Conservation (phyloP, 2,797 vertebrate species). For the Hemitrygon akajei region DNA sequence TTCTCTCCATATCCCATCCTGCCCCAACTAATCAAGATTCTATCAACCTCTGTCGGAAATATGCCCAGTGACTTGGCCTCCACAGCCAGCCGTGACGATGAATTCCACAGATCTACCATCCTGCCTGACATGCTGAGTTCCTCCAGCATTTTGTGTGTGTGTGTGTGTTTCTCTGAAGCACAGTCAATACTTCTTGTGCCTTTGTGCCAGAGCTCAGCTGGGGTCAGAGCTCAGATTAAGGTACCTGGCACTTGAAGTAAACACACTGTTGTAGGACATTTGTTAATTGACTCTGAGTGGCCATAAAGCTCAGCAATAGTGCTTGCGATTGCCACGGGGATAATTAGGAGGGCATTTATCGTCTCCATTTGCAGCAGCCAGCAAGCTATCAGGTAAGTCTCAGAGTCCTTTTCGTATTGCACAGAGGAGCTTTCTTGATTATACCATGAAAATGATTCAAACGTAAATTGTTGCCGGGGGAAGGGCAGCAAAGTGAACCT, state of each 20-base stretch:
- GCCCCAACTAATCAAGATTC: no score
- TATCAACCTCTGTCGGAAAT: no score
- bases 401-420: background rate
- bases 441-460: conserved; percentile 6
- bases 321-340: background rate
- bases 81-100: no score
- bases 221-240: background rate
- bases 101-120: no score
- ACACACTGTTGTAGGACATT: background rate
- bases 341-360: conserved; percentile 14
- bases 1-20: no score
- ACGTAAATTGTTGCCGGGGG: background rate
- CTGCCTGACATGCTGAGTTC: no score
- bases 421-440: background rate
- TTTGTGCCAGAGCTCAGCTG: background rate
- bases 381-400: background rate
- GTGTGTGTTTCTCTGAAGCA: no score
- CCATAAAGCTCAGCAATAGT: background rate
- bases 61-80: no score
- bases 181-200: background rate
- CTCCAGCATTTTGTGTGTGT: no score
- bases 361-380: background rate
- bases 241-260: background rate
- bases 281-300: background rate
- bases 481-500: background rate